phyloP scores from a whole-genome alignment of 1,140 invertebrate species.

The Sycophaga agraensis region DNA sequence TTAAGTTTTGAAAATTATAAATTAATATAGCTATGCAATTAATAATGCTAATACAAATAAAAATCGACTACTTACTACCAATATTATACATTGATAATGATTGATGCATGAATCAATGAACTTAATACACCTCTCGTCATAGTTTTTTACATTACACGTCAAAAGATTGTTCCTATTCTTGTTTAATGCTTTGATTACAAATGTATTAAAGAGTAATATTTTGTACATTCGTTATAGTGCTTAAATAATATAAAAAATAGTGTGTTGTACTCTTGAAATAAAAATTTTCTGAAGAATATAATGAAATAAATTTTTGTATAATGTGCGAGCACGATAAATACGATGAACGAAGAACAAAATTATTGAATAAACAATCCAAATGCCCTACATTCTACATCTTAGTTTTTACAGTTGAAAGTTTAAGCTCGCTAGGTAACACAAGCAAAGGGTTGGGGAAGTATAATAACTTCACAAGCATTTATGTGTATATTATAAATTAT shows the following conservation, averaged over 20 bases:
- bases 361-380: constrained; percentile 2
- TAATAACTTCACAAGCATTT: constrained; percentile 8
- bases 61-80: constrained; percentile 6
- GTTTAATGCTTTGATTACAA: too few relatives aligned
- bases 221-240: too few relatives aligned
- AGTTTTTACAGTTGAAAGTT: constrained; percentile 4
- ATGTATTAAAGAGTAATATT: neutral
- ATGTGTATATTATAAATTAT: neutral
- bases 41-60: neutral
- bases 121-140: neutral
- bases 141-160: neutral
- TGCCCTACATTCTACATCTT: neutral
- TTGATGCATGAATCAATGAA: constrained; percentile 26
- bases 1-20: constrained; percentile 2
- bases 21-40: neutral
- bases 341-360: too few relatives aligned
- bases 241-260: too few relatives aligned
- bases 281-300: too few relatives aligned
- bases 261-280: too few relatives aligned
- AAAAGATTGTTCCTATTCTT: neutral
- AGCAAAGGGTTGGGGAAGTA: constrained; percentile 3
- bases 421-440: constrained; percentile 21
- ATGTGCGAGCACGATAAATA: too few relatives aligned
- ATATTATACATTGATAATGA: constrained; percentile 1
- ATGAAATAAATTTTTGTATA: too few relatives aligned